A percentile compares a stretch with the other conserved stretches of the same genome.
Evolutionary conservation across 1,140 invertebrate species (phyloP).

Genomic region (Arctopsyche grandis): DNA sequence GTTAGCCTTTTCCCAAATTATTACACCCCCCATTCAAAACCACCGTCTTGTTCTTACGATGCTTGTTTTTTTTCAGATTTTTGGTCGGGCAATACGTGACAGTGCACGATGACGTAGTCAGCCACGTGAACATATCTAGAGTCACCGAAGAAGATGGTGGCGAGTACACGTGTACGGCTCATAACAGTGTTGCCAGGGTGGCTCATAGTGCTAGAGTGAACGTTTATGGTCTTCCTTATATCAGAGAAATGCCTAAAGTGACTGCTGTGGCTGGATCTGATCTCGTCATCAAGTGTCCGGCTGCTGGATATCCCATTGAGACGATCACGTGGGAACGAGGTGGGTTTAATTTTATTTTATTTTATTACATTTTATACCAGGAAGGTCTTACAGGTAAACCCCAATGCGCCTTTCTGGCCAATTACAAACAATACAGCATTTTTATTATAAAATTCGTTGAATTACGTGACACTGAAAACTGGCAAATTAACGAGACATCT

Average conservation of each 20-base stretch:
- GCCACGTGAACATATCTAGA: slow-evolving; percentile 92
- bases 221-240: slow-evolving; percentile 90
- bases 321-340: slow-evolving; percentile 90
- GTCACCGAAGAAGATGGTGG: slow-evolving; percentile 91
- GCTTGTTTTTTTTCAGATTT: slow-evolving; percentile 68
- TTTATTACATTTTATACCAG: too few relatives aligned
- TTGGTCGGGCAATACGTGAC: slow-evolving; percentile 92
- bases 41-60: not conserved
- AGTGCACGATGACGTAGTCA: slow-evolving; percentile 91
- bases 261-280: slow-evolving; percentile 88
- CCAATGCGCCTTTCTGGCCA: too few relatives aligned
- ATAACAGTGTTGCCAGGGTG: slow-evolving; percentile 81
- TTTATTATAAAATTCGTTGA: not conserved
- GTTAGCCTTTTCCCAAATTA: slow-evolving; percentile 52
- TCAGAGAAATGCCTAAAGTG: slow-evolving; percentile 90
- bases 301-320: slow-evolving; percentile 91
- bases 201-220: slow-evolving; percentile 87
- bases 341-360: slow-evolving; percentile 61
- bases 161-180: slow-evolving; percentile 87
- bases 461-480: too few relatives aligned
- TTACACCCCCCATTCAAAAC: not conserved
- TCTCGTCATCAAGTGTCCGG: slow-evolving; percentile 90
- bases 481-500: too few relatives aligned
- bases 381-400: too few relatives aligned
- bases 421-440: too few relatives aligned